Conservation (phyloP, 2,888 invertebrate species). For the Abscondita cerata region DNA sequence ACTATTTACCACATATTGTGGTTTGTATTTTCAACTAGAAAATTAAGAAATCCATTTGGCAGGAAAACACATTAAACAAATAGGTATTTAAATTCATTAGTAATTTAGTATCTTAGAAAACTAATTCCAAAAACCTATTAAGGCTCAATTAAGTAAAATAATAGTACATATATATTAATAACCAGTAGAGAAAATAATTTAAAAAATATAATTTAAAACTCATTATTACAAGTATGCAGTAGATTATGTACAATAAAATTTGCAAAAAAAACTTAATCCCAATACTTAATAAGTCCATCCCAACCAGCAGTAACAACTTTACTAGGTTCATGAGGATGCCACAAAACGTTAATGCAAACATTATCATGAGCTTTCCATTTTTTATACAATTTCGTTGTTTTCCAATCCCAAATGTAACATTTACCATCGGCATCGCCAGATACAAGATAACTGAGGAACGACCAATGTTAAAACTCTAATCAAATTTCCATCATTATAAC, state of each 20-base stretch:
- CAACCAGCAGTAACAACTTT: constrained; percentile 98
- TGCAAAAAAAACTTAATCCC: constrained; percentile 70
- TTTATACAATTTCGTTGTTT: constrained; percentile 96
- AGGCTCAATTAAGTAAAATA: no score
- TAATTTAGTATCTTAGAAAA: no score
- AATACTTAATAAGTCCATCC: constrained; percentile 98
- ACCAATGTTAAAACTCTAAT: background rate
- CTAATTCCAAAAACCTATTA: no score
- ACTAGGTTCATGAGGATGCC: constrained; percentile 99
- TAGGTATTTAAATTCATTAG: no score
- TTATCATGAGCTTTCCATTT: constrained; percentile 99
- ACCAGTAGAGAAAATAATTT: no score
- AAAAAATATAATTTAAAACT: background rate
- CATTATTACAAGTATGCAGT: background rate
- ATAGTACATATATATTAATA: no score
- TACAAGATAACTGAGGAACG: constrained; percentile 84
- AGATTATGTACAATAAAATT: constrained; percentile 4
- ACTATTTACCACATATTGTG: no score
- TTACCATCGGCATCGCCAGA: constrained; percentile 99
- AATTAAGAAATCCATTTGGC: no score
- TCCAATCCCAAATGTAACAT: constrained; percentile 99
- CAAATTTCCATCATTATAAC: background rate
- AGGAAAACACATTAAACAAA: no score
- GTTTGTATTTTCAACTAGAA: no score
- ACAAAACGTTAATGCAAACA: constrained; percentile 91